Evolutionary conservation across 1,140 invertebrate species (phyloP).

Genomic region (Diachasmimorpha longicaudata): DNA sequence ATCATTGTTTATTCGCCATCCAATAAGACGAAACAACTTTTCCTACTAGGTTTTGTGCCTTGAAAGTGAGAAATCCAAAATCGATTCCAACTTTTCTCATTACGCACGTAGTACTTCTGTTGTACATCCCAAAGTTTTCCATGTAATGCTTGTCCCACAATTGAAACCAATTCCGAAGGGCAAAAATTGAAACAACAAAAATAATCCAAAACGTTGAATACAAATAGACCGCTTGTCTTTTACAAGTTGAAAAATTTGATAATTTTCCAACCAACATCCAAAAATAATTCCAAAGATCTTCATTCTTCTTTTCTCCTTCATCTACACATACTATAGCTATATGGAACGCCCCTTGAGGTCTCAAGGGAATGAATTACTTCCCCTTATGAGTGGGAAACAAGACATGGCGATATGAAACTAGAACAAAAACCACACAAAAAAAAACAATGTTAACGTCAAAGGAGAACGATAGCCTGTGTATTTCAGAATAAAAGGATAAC

Average conservation of each 20-base stretch:
- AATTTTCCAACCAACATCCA: too few relatives aligned
- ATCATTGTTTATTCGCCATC: conserved; percentile 30
- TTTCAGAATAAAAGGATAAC: not conserved
- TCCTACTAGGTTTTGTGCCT: not conserved
- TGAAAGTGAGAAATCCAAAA: conserved; percentile 27
- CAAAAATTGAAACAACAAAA: not conserved
- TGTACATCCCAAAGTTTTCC: not conserved
- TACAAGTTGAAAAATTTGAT: too few relatives aligned
- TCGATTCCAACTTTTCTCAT: conserved; percentile 47
- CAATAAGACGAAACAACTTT: conserved; percentile 26
- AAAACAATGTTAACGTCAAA: conserved; percentile 1
- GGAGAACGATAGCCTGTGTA: not conserved
- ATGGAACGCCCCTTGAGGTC: not conserved
- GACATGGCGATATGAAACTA: not conserved
- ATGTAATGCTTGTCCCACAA: not conserved
- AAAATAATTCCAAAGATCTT: too few relatives aligned
- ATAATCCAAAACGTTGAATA: not conserved
- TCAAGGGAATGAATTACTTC: not conserved
- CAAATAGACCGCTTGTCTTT: too few relatives aligned
- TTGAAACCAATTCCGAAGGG: not conserved
- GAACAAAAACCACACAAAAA: not conserved
- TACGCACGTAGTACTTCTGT: conserved; percentile 17
- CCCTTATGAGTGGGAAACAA: not conserved
- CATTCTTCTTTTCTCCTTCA: not conserved
- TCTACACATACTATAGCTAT: not conserved